Percentiles rank a stretch among this genome's conserved stretches.
phyloP scores from a whole-genome alignment of 2,888 invertebrate genomes.

The Chouioia cunea region DNA sequence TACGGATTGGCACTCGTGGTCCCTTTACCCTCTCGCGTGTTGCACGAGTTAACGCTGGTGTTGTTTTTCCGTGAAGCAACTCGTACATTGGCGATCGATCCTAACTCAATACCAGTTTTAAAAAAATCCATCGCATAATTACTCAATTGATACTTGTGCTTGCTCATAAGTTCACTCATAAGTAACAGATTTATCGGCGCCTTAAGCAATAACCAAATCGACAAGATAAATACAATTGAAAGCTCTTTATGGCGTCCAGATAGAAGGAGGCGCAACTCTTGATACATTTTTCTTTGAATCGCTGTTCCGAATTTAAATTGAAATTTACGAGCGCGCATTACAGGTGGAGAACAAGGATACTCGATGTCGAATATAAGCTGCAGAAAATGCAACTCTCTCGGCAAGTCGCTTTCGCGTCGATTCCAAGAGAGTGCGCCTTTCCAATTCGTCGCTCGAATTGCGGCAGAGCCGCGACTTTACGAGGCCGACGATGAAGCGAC shows the following conservation, averaged over 20 bases:
- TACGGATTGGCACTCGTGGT: too few relatives aligned
- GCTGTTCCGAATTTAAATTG: slow-evolving; percentile 27
- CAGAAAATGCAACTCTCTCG: neutral
- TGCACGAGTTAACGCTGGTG: too few relatives aligned
- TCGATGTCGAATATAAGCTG: too few relatives aligned
- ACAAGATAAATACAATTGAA: neutral
- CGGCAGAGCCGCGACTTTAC: slow-evolving; percentile 29
- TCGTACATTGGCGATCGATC: too few relatives aligned
- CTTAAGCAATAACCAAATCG: neutral
- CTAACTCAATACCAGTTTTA: too few relatives aligned
- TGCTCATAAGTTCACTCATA: too few relatives aligned
- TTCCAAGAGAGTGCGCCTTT: slow-evolving; percentile 8
- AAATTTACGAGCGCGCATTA: slow-evolving; percentile 30
- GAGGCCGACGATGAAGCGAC: slow-evolving; percentile 28
- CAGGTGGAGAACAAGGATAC: slow-evolving; percentile 15
- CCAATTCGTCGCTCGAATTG: slow-evolving; percentile 41
- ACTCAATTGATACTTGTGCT: too few relatives aligned
- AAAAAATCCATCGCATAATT: too few relatives aligned
- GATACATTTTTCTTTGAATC: neutral
- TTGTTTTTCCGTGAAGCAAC: too few relatives aligned
- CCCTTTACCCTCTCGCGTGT: too few relatives aligned
- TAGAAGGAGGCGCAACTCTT: neutral
- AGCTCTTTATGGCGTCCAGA: neutral
- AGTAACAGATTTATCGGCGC: too few relatives aligned
- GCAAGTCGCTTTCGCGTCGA: neutral